Evolutionary conservation across 2,888 invertebrate species (phyloP), one percentile per base, ranked within the genome.

Genomic region (Thysanoteuthis rhombus): DNA sequence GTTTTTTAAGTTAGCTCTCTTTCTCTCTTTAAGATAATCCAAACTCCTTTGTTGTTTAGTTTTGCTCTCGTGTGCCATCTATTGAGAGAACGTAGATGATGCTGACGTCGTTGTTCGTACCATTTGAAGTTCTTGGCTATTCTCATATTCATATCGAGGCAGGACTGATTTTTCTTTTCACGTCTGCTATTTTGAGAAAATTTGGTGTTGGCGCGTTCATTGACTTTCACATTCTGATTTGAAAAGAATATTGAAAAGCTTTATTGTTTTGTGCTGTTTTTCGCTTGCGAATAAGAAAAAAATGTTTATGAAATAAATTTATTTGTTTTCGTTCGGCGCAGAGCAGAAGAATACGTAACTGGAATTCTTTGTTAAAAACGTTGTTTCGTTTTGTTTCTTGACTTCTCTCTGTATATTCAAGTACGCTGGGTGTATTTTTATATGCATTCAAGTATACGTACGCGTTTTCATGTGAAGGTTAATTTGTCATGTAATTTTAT

Each of bases 171-270:
- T 75, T 75, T 75, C 75, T 75, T 75, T 75, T 75, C 3, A n/a
- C 75, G 75, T 75, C 75, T 75, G 75, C 75, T 75, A 75, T 75
- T 75, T 75, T 75, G n/a, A 75, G 75, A 75, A 75, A 75, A 75
- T 75, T 75, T n/a, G 75, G 75, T 75, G 75, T 75, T 36, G 75
- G n/a, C 75, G n/a, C n/a, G n/a, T 75, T 16, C 75, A 75, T 75
- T 75, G n/a, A 75, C n/a, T 75, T 75, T 75, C n/a, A 36, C 75
- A 75, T 36, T 75, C 10, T 75, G 75, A 75, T 75, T 75, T 75
- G n/a, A n/a, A 75, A n/a, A 75, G 75, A 36, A 75, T 36, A 75
- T 75, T 75, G n/a, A 75, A 75, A 75, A 75, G 75, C 75, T 75
- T 75, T 75, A 36, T 75, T 75, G 75, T 75, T 75, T n/a, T 12